phyloP scores from a whole-genome alignment of 2,113 vertebrate species.

The Gadus macrocephalus region DNA sequence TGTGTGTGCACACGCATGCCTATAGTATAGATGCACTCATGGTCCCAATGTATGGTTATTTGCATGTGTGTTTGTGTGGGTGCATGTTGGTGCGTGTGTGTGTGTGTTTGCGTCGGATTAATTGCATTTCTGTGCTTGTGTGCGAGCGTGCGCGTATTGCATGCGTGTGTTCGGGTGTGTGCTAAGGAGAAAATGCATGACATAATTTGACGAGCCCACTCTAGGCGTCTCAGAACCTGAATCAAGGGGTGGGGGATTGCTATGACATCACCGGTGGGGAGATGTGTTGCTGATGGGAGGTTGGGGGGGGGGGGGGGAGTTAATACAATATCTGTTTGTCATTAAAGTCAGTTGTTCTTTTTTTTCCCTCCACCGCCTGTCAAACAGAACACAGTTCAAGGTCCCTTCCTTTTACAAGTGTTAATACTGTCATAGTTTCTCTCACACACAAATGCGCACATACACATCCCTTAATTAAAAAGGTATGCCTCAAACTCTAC shows the following conservation, averaged over 20 bases:
- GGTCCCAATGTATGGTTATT: neutral
- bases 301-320: slow-evolving; percentile 1
- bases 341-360: slow-evolving; percentile 34
- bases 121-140: neutral
- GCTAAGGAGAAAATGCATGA: slow-evolving; percentile 1
- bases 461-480: neutral
- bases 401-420: slow-evolving; percentile 4
- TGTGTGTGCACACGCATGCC: neutral
- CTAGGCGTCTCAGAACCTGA: slow-evolving; percentile 39
- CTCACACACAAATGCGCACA: neutral
- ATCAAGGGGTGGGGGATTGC: slow-evolving; percentile 40
- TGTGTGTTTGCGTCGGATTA: no score
- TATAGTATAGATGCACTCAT: no score
- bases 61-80: no score
- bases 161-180: neutral
- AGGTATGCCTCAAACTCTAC: no score
- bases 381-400: slow-evolving; percentile 14
- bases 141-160: neutral
- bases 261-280: slow-evolving; percentile 54
- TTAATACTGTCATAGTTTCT: neutral
- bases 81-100: neutral
- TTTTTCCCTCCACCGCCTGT: slow-evolving; percentile 29
- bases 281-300: slow-evolving; percentile 31
- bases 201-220: slow-evolving; percentile 20
- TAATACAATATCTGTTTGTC: slow-evolving; percentile 44